A percentile compares a stretch with the other conserved stretches of the same genome.
phyloP scores from a whole-genome alignment of 2,797 vertebrate genomes.

The Rhynchonycteris naso region DNA sequence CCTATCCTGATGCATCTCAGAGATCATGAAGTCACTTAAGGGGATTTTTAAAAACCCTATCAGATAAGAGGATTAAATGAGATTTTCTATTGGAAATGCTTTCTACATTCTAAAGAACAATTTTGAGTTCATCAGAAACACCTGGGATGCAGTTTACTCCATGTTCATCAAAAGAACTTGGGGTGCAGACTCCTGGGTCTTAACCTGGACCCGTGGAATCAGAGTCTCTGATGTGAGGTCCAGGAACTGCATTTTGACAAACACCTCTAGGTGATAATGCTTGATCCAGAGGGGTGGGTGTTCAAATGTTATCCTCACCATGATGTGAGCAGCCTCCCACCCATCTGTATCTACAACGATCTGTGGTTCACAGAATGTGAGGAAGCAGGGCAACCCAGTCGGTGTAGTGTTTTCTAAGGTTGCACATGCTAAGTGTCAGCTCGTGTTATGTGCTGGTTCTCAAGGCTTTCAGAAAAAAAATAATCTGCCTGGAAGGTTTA shows the following conservation, averaged over 20 bases:
- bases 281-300: not conserved
- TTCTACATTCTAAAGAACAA: not conserved
- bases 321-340: not conserved
- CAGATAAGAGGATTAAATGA: conserved; percentile 60
- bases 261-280: not conserved
- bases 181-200: not conserved
- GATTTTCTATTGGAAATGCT: conserved; percentile 53
- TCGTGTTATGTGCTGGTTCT: not conserved
- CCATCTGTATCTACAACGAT: no score
- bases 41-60: conserved; percentile 7
- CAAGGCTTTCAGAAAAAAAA: not conserved
- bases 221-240: not conserved
- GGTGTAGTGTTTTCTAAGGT: not conserved
- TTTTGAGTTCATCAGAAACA: conserved; percentile 31
- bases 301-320: not conserved
- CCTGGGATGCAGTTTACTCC: not conserved
- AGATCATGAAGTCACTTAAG: conserved; percentile 54
- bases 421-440: not conserved
- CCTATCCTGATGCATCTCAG: not conserved
- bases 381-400: not conserved
- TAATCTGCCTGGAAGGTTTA: not conserved
- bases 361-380: fast-evolving
- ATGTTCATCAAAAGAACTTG: not conserved
- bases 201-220: not conserved
- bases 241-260: not conserved